These are phyloP conservation scores for Ditula angustiorana DNA, from an alignment of 2,888 invertebrate species.

Conservation along the genomic window DNA sequence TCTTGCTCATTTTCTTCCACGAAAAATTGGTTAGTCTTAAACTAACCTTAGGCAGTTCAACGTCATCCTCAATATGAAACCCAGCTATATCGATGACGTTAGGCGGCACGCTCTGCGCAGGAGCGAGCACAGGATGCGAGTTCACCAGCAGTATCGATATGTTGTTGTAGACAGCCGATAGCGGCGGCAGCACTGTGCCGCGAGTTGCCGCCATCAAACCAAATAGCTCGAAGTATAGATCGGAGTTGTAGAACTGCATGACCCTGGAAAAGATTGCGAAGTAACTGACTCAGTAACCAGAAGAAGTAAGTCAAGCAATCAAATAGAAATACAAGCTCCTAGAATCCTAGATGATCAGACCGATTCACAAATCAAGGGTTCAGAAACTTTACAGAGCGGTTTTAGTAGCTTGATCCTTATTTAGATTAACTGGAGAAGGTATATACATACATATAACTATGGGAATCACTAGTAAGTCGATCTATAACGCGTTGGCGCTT, in stretches of 20 bases:
- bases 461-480: too few species aligned
- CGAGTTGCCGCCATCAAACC: constrained; percentile 29
- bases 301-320: too few species aligned
- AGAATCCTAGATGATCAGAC: too few species aligned
- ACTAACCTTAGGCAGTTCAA: constrained; percentile 38
- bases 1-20: too few species aligned
- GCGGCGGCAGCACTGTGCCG: constrained; percentile 32
- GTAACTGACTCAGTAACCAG: background rate
- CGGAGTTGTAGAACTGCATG: background rate
- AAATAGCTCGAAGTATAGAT: constrained; percentile 20
- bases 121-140: constrained; percentile 35
- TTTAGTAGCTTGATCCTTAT: too few species aligned
- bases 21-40: too few species aligned
- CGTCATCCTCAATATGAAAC: constrained; percentile 35
- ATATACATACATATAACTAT: too few species aligned
- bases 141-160: constrained; percentile 38
- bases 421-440: too few species aligned
- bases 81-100: constrained; percentile 41
- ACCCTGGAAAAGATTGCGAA: background rate
- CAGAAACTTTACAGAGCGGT: too few species aligned
- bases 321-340: too few species aligned
- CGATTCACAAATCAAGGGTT: too few species aligned
- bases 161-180: constrained; percentile 30
- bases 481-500: too few species aligned
- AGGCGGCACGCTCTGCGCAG: constrained; percentile 36